These are phyloP conservation scores for Trachops cirrhosus DNA, from an alignment of 2,797 vertebrate genomes.

Conservation along the genomic window DNA sequence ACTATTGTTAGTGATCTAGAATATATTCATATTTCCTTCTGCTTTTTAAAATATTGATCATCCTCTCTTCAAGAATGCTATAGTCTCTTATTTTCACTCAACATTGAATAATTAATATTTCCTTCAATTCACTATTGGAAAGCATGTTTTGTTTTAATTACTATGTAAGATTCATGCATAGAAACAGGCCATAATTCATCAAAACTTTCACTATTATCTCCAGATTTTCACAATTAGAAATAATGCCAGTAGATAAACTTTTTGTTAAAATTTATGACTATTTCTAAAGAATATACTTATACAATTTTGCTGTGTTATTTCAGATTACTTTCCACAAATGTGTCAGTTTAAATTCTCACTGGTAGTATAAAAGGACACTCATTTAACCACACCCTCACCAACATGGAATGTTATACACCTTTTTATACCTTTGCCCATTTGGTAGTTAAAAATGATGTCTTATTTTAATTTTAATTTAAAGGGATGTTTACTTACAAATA, in stretches of 20 bases:
- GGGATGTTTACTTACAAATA: neutral
- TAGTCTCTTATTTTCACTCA: neutral
- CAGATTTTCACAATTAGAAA: slow-evolving; percentile 21
- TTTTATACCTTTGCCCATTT: neutral
- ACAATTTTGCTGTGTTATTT: neutral
- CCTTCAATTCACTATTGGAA: neutral
- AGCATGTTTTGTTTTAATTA: neutral
- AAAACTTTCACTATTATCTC: neutral
- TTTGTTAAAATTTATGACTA: neutral
- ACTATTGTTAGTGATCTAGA: neutral
- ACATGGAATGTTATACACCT: neutral
- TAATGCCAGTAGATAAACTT: neutral
- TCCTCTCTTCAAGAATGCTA: neutral
- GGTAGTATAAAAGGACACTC: neutral
- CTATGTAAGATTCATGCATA: neutral
- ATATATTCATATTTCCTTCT: neutral
- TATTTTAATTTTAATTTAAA: slow-evolving; percentile 4
- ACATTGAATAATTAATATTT: neutral
- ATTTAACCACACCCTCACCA: neutral
- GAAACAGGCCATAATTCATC: neutral
- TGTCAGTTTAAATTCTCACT: neutral
- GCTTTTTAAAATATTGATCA: neutral
- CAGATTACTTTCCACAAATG: neutral
- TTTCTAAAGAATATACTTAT: neutral
- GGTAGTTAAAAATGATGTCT: neutral